These are phyloP conservation scores for Plotosus lineatus DNA, from an alignment of 2,113 vertebrate genomes.

Conservation along the genomic window DNA sequence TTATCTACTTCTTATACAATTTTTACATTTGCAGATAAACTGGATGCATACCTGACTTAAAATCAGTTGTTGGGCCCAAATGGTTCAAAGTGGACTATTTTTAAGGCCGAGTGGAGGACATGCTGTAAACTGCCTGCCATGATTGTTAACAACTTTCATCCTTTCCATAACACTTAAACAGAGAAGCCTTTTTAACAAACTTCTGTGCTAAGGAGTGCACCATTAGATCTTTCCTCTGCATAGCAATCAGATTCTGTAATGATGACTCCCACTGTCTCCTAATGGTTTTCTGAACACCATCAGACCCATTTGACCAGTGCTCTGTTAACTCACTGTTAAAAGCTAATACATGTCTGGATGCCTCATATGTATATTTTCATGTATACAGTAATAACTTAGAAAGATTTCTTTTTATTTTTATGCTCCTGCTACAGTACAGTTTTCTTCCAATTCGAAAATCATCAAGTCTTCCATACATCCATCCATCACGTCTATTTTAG, in stretches of 20 bases:
- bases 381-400: background rate
- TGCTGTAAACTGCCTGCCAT: background rate
- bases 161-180: background rate
- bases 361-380: background rate
- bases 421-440: background rate
- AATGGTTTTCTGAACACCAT: background rate
- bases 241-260: background rate
- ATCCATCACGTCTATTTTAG: constrained; percentile 1
- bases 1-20: background rate
- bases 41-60: background rate
- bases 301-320: background rate
- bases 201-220: background rate
- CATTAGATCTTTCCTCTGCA: background rate
- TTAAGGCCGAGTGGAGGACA: background rate
- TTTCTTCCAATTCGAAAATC: background rate
- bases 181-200: background rate
- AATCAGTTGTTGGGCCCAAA: background rate
- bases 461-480: background rate
- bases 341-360: background rate
- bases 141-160: background rate
- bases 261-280: background rate
- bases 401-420: background rate
- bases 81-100: background rate
- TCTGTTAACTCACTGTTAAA: background rate
- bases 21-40: background rate